Base-by-base conservation (phyloP, 2,888 invertebrate genomes). In the Timema cristinae region DNA sequence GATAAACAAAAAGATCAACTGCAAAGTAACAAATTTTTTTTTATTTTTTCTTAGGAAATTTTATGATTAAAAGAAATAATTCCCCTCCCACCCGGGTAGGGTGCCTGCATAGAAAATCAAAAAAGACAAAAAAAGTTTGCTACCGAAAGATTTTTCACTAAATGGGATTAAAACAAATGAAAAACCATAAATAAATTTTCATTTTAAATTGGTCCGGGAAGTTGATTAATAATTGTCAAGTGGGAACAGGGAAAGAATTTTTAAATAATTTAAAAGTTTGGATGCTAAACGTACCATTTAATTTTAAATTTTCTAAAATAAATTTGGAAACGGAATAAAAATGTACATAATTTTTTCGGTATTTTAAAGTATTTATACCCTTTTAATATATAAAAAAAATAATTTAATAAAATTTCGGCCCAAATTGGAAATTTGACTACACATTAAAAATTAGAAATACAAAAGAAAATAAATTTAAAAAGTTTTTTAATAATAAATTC, bases 211-310 rank as follows among this genome's bases (percentile, higher is more conserved):
- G 84, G 86, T 6, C 77, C 0, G 85, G 85, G 0, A 76, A 83
- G 68, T 83, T 89, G 69, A 89, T 92, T 76, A 2, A 85, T 97
- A 16, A 91, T 96, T 73, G 96, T 11, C 90, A 84, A 13, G 85
- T 85, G 8, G 86, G 85, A 49, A 78, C 82, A 54, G 85, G 85
- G 73, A 85, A 86, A 81, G 77, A 74, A 61, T n/a, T 61, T 9
- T 59, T 9, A 47, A 54, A 32, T 49, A 7, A 16, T 56, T 50
- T n/a, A n/a, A 5, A 9, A 48, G 6, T 15, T 32, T 32, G 32
- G 32, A 32, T 32, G 32, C 32, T 32, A 32, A 32, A 32, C 32
- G 32, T 32, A 7, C n/a, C 10, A 8, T 54, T 6, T 54, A 6
- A 54, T 54, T 54, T 54, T 54, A n/a, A 54, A 0, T 54, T 5